phyloP scores from a whole-genome alignment of 2,113 vertebrate genomes.

The Apistogramma diplotaenia region DNA sequence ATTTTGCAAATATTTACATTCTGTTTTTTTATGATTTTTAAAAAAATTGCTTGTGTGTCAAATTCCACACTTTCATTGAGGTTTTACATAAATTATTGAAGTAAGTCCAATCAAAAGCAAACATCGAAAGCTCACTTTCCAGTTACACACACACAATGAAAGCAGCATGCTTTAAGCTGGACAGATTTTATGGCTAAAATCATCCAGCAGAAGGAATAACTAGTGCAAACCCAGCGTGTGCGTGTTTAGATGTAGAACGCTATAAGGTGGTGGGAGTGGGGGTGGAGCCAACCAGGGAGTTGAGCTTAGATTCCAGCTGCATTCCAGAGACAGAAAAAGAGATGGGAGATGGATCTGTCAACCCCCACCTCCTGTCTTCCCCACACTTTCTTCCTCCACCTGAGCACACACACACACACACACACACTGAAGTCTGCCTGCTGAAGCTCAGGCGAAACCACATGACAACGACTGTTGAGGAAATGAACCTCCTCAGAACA shows the following conservation, averaged over 20 bases:
- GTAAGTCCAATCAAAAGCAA: not conserved
- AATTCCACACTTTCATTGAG: too few relatives aligned
- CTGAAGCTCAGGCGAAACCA: slow-evolving; percentile 35
- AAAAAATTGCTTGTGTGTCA: not conserved
- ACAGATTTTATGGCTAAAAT: slow-evolving; percentile 37
- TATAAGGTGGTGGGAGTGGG: slow-evolving; percentile 54
- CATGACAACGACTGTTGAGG: slow-evolving; percentile 28
- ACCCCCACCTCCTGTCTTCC: slow-evolving; percentile 33
- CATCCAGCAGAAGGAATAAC: slow-evolving; percentile 13
- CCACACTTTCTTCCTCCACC: slow-evolving; percentile 18
- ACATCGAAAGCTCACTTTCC: not conserved
- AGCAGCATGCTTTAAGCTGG: too few relatives aligned
- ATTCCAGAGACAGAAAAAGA: slow-evolving; percentile 61
- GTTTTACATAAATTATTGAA: not conserved
- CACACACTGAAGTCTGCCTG: not conserved
- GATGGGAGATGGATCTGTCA: slow-evolving; percentile 60
- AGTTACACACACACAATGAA: not conserved
- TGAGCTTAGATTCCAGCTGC: slow-evolving; percentile 58
- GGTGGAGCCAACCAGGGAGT: slow-evolving; percentile 56
- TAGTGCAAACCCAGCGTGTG: not conserved
- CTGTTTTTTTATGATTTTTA: too few relatives aligned
- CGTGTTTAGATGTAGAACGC: slow-evolving; percentile 11
- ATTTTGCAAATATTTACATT: not conserved
- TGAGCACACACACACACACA: slow-evolving; percentile 9
- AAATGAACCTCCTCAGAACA: slow-evolving; percentile 17